These are phyloP conservation scores for Eristalinus aeneus DNA, from an alignment of 2,888 invertebrate species.

Conservation along the genomic window DNA sequence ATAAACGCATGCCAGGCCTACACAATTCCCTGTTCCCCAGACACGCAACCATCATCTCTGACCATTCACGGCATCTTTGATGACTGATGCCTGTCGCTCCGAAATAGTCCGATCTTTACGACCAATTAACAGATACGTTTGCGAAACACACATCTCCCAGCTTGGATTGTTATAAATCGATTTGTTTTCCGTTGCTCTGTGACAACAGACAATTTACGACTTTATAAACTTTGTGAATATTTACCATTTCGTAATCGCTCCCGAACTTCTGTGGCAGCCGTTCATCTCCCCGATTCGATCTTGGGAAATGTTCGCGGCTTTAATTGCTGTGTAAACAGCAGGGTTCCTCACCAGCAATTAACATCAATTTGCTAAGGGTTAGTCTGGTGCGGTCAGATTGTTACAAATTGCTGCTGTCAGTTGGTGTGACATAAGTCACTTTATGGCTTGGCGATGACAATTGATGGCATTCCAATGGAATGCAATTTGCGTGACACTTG, in stretches of 20 bases:
- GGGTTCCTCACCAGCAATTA: not conserved
- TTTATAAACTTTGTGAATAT: not conserved
- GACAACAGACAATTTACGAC: not conserved
- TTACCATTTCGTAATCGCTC: not conserved
- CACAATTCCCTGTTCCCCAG: not conserved
- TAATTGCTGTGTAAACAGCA: not conserved
- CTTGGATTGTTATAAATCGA: not conserved
- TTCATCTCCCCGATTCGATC: not conserved
- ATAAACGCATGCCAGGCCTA: not conserved
- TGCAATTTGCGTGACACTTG: not conserved
- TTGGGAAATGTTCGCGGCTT: not conserved
- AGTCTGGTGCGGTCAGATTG: not conserved
- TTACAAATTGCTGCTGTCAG: not conserved
- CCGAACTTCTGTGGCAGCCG: not conserved
- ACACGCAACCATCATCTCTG: not conserved
- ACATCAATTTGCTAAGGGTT: not conserved
- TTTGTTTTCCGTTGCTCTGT: not conserved
- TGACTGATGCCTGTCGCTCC: not conserved
- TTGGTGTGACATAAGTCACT: not conserved
- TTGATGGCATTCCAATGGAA: not conserved
- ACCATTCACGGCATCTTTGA: not conserved
- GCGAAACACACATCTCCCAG: not conserved
- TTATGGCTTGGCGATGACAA: not conserved
- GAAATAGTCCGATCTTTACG: not conserved
- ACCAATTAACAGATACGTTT: not conserved